Percentiles rank a stretch among this genome's conserved stretches.
phyloP scores from a whole-genome alignment of 2,113 vertebrate species.

The Aptenodytes forsteri region DNA sequence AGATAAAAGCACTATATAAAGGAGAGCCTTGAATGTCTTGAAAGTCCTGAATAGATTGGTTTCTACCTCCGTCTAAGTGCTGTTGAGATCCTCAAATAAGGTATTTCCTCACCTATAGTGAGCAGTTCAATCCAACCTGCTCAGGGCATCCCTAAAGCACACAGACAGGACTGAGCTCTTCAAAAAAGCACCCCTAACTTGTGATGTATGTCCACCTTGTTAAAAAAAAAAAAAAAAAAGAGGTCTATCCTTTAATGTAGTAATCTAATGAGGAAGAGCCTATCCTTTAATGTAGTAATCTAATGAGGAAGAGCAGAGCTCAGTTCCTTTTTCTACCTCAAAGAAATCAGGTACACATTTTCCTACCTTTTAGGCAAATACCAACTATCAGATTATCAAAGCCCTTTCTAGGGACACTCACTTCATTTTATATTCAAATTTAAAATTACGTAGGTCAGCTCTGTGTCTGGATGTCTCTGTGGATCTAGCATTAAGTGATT shows the following conservation, averaged over 20 bases:
- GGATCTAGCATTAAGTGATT: conserved; percentile 43
- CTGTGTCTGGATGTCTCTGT: conserved; percentile 25
- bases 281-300: background rate
- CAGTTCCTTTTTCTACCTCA: conserved; percentile 15
- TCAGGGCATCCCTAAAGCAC: background rate
- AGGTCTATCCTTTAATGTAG: background rate
- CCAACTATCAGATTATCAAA: conserved; percentile 14
- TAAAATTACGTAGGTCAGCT: conserved; percentile 41
- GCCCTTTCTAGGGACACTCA: conserved; percentile 22
- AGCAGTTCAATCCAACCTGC: background rate
- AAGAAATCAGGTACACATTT: conserved; percentile 22
- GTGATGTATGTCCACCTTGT: background rate
- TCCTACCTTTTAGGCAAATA: conserved; percentile 38
- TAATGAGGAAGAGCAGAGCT: background rate
- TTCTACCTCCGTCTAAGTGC: background rate
- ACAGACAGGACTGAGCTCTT: background rate
- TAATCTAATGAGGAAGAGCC: background rate
- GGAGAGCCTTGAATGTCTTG: background rate
- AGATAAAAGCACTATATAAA: background rate
- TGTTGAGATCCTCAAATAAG: background rate
- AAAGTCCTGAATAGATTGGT: background rate
- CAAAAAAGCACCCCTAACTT: background rate
- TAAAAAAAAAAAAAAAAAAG: background rate
- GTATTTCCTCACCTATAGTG: background rate
- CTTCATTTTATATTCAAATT: conserved; percentile 59